A percentile compares a stretch with the other conserved stretches of the same genome.
These are phyloP conservation scores for Clamator glandarius DNA, from an alignment of 2,797 vertebrate genomes.

Conservation along the genomic window DNA sequence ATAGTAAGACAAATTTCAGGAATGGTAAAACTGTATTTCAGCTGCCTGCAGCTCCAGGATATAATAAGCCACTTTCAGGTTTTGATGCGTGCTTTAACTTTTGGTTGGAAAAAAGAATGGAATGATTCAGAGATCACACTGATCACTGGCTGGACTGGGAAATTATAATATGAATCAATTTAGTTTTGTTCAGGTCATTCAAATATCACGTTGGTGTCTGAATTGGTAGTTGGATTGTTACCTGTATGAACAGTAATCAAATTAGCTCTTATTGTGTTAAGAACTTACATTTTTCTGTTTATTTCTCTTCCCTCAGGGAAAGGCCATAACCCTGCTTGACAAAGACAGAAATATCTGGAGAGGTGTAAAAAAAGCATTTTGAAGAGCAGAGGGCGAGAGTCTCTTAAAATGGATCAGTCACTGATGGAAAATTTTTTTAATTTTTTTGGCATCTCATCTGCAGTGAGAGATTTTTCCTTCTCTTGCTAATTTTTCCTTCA, in stretches of 20 bases:
- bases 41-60: not conserved
- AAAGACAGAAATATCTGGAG: not conserved
- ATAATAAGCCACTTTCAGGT: not conserved
- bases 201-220: not conserved
- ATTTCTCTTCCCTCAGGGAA: not conserved
- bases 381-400: not conserved
- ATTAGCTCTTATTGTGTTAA: not conserved
- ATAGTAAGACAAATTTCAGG: not conserved
- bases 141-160: not conserved
- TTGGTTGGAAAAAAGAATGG: not conserved
- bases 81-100: not conserved
- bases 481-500: constrained; percentile 1
- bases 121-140: not conserved
- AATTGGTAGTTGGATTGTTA: not conserved
- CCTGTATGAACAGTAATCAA: not conserved
- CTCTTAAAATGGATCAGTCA: not conserved
- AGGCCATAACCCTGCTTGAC: not conserved
- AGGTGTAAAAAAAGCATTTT: not conserved
- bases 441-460: not conserved
- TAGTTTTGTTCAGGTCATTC: not conserved
- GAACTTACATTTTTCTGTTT: not conserved
- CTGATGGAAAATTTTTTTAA: not conserved
- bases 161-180: not conserved
- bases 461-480: not conserved
- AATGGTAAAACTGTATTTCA: not conserved